Evolutionary conservation across 1,140 invertebrate species (phyloP), one percentile per base, ranked within the genome.

Genomic region (Camponotus vicinus): DNA sequence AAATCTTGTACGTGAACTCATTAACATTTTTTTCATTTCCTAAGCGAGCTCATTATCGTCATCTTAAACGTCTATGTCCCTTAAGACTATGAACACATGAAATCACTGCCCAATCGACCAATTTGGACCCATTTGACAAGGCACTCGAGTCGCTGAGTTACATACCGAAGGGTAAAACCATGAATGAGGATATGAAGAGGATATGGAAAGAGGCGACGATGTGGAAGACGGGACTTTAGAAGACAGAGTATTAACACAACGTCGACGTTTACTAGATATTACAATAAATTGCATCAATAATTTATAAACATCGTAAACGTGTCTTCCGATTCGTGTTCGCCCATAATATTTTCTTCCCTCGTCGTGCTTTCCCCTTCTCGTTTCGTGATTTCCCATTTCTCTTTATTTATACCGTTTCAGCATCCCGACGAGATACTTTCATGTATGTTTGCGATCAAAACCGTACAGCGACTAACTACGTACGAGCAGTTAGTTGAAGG

Each of bases 11-110:
- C 63, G 75, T 85, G 73, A 79, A 90, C 86, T 85, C 67, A 75
- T 87, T 79, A 79, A 80, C 76, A 34, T 52, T 86, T 89, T 37
- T 59, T 13, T 79, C 86, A 69, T 89, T 85, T 89, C 69, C 86
- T 89, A 91, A 91, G 91, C 90, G 77, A 90, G 86, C 89, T 90
- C 87, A 85, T 90, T 52, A 71, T 89, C 88, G 67, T 90, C 83
- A 90, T 84, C 91, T 91, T 92, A 92, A 91, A 92, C 91, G 92
- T 94, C 40, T 91, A 91, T 85, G 77, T 88, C 66, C 83, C 90
- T 95, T 95, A 95, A 95, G 91, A 90, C 94, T 95, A 95, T 95
- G 94, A 95, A 95, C 95, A 95, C 95, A 95, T 95, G 94, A 94
- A 95, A 95, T 95, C 94, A 95, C 95, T 95, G 94, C 94, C 94